phyloP scores from a whole-genome alignment of 1,140 invertebrate genomes.

The Pomacea maculata region DNA sequence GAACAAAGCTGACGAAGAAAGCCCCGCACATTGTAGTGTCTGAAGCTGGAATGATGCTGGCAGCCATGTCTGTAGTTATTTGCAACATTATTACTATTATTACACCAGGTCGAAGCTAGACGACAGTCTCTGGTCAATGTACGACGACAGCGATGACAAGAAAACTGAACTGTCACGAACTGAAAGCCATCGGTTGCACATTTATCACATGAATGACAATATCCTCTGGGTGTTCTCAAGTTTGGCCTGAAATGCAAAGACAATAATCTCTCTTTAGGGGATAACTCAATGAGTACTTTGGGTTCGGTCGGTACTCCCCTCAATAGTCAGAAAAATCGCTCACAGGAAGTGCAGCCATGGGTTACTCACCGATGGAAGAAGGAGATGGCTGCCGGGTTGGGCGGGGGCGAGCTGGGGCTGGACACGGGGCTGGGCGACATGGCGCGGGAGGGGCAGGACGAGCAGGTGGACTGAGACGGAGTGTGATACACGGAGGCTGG shows the following conservation, averaged over 20 bases:
- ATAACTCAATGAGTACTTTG: not conserved
- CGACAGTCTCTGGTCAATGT: no score
- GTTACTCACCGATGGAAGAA: slow-evolving; percentile 10
- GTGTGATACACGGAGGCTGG: slow-evolving; percentile 1
- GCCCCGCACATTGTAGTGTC: no score
- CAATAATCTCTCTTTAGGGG: not conserved
- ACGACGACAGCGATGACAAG: no score
- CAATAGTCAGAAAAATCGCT: not conserved
- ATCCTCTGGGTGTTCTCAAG: no score
- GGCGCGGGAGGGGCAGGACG: not conserved
- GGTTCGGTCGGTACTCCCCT: not conserved
- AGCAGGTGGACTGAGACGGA: not conserved
- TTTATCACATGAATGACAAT: no score
- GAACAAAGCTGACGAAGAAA: no score
- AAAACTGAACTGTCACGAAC: no score
- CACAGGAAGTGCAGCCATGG: not conserved
- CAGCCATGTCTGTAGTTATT: no score
- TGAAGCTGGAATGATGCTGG: no score
- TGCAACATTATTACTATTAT: no score
- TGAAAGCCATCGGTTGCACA: no score
- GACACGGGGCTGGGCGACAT: slow-evolving; percentile 1
- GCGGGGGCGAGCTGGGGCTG: slow-evolving; percentile 10
- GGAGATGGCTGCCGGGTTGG: slow-evolving; percentile 6
- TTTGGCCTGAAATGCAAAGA: not conserved
- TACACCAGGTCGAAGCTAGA: no score